These are phyloP conservation scores for Turnix velox DNA, from an alignment of 2,113 vertebrate species.

Conservation along the genomic window DNA sequence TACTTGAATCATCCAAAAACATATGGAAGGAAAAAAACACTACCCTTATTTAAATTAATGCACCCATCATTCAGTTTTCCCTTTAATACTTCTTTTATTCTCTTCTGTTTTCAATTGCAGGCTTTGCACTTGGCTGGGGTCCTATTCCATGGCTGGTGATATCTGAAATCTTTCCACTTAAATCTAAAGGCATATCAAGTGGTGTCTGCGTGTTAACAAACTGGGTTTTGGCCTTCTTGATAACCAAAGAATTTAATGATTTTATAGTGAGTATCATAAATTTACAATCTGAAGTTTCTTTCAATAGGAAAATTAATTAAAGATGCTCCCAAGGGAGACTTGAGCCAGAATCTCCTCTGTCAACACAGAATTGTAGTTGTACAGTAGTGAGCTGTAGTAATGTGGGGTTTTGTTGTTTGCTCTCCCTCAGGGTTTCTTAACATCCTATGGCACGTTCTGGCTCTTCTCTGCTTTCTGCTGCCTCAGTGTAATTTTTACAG, in stretches of 20 bases:
- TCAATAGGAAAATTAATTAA: not conserved
- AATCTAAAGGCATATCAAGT: constrained; percentile 76
- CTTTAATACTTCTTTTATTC: not conserved
- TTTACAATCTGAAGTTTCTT: not conserved
- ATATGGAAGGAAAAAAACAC: not conserved
- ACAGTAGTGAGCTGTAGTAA: not conserved
- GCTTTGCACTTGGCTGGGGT: constrained; percentile 87
- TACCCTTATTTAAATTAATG: not conserved
- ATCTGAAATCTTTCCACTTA: constrained; percentile 86
- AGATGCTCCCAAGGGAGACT: not conserved
- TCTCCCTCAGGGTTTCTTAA: constrained; percentile 71
- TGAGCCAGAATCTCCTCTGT: not conserved
- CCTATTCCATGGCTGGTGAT: constrained; percentile 88
- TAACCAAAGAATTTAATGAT: constrained; percentile 84
- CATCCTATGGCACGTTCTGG: constrained; percentile 87
- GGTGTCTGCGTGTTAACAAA: constrained; percentile 83
- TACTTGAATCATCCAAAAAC: not conserved
- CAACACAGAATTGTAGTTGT: not conserved
- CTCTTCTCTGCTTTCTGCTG: constrained; percentile 82
- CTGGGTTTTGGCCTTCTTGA: constrained; percentile 83
- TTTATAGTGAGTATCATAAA: constrained; percentile 76
- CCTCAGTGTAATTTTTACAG: constrained; percentile 80
- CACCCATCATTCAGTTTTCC: not conserved
- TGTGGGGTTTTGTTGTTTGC: not conserved
- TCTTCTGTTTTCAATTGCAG: constrained; percentile 55